Conservation (phyloP, 92 coral and sea anemone species). For the Palythoa heliodiscus region DNA sequence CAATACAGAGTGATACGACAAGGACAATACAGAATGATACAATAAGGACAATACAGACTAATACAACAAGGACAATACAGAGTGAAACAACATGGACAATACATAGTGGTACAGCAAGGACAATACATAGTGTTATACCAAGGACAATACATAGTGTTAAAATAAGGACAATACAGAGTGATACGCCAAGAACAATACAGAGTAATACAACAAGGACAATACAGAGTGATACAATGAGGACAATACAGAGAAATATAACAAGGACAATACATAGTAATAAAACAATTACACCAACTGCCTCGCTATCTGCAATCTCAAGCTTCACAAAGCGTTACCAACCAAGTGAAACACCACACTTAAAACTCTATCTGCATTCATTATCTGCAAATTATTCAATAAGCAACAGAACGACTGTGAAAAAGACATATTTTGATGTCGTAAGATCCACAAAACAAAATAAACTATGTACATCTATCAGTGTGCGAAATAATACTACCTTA, state of each 20-base stretch:
- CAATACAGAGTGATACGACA: no score
- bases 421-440: background rate
- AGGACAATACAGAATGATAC: no score
- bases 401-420: background rate
- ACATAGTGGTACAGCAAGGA: background rate
- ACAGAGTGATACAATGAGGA: background rate
- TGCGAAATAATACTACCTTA: slow-evolving; percentile 61
- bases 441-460: background rate
- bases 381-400: background rate
- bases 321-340: background rate
- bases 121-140: background rate
- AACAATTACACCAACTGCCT: background rate
- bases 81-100: background rate
- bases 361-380: background rate
- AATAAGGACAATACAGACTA: background rate
- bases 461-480: slow-evolving; percentile 39
- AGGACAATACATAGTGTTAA: background rate
- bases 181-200: no score
- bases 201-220: background rate
- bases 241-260: background rate
- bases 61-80: background rate
- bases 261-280: background rate
- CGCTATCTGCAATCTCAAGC: background rate
- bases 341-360: background rate
- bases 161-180: no score